Conservation (phyloP, 2,797 vertebrate species). For the Podarcis lilfordi region DNA sequence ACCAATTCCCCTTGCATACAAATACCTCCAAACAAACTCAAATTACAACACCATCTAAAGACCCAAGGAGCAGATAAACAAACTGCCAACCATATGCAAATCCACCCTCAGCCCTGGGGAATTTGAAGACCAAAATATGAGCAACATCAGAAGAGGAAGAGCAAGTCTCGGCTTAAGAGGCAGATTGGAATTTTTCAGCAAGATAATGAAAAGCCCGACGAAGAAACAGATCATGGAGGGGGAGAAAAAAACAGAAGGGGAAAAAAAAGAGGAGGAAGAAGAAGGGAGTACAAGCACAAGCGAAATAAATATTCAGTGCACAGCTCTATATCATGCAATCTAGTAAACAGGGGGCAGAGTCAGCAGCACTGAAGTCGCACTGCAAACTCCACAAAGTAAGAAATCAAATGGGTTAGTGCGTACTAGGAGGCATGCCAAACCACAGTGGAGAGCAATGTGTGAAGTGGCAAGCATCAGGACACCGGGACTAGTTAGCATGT, state of each 20-base stretch:
- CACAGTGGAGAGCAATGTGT: constrained; percentile 16
- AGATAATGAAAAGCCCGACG: constrained; percentile 30
- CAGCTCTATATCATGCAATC: not conserved
- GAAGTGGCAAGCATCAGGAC: constrained; percentile 8
- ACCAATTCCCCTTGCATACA: constrained; percentile 49
- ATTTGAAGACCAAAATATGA: constrained; percentile 39
- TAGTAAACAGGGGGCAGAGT: not conserved
- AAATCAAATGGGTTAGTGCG: not conserved
- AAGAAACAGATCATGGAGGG: not conserved
- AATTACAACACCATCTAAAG: constrained; percentile 38
- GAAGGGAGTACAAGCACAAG: not conserved
- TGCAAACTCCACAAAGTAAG: not conserved
- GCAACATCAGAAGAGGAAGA: constrained; percentile 29
- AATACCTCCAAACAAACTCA: constrained; percentile 51
- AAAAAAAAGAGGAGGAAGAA: not conserved
- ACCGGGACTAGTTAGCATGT: not conserved
- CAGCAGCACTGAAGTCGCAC: not conserved
- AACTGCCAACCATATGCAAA: constrained; percentile 50
- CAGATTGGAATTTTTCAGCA: constrained; percentile 42
- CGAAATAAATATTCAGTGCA: constrained; percentile 3
- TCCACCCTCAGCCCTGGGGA: constrained; percentile 26
- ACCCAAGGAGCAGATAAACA: constrained; percentile 41
- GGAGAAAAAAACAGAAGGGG: constrained; percentile 2
- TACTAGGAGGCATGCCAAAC: accelerated
- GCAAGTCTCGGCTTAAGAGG: constrained; percentile 34